Evolutionary conservation across 2,113 vertebrate genomes (phyloP), one percentile per base, ranked within the genome.

Genomic region (Dissostichus mawsoni): DNA sequence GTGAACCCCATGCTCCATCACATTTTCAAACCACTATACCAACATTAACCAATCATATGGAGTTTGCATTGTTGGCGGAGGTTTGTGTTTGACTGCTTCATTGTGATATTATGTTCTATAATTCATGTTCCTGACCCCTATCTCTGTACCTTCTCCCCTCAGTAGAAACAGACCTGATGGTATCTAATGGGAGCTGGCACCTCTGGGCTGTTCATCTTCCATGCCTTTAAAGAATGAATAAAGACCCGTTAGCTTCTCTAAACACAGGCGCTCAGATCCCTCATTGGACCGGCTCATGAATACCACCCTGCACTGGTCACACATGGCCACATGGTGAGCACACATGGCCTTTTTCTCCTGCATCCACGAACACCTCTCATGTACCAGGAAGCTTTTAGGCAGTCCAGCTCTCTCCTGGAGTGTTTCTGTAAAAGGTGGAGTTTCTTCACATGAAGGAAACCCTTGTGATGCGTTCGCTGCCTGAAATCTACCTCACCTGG

Each of bases 181-280:
- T 58, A 62, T 18, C 63, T 78, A 68, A 86, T 70, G 77, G 67
- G 44, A 81, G 78, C 68, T 64, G 69, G 61, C 62, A 80, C 80
- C 72, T 86, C 78, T n/a, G 2, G 50, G 69, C 53, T 56, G 73
- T 66, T 74, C 70, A 59, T 74, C 81, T 16, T 69, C 62, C 2
- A 2, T 0, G 5, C 45, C 29, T 77, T 66, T 75, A 69, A 83
- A 78, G 69, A 83, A 76, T 76, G 68, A 83, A 83, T 83, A 67
- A 85, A 79, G 74, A 76, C 17, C 69, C 18, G 68, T 44, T 74
- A 11, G 80, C 72, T 52, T 4, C 78, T 79, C 53, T 66, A 59
- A 78, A 70, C 77, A 69, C 51, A 29, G 53, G 23, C 36, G 1
- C 63, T 55, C 5, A 13, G 20, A 48, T 20, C 11, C 17, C 25